Evolutionary conservation across 2,888 invertebrate species (phyloP).

Genomic region (Eremobia ochroleuca): DNA sequence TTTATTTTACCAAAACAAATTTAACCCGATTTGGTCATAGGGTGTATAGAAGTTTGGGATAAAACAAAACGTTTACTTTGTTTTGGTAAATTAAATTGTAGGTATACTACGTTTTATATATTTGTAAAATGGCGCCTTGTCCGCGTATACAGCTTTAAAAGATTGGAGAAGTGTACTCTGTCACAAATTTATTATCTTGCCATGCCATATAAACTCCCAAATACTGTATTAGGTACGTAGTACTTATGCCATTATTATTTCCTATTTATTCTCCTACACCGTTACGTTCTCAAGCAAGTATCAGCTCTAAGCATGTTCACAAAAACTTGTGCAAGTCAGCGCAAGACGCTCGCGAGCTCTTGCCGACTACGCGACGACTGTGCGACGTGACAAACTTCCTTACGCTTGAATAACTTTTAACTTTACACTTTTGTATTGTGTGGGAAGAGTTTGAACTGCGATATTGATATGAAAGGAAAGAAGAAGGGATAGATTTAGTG

Average conservation of each 20-base stretch:
- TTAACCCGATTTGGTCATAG: no score
- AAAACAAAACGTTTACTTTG: no score
- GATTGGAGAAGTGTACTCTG: no score
- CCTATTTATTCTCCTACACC: background rate
- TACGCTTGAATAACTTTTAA: constrained; percentile 45
- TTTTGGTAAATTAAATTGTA: no score
- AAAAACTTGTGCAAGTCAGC: constrained; percentile 45
- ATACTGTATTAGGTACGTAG: background rate
- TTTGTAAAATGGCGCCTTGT: no score
- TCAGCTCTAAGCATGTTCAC: constrained; percentile 28
- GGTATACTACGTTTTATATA: no score
- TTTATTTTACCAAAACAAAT: no score
- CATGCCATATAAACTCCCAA: no score
- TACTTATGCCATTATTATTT: background rate
- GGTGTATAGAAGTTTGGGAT: no score
- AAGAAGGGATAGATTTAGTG: no score
- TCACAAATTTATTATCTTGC: no score
- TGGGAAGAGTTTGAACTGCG: constrained; percentile 1
- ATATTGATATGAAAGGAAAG: constrained; percentile 1
- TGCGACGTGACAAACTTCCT: constrained; percentile 33
- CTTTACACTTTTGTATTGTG: constrained; percentile 35
- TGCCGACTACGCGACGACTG: constrained; percentile 11
- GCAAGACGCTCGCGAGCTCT: constrained; percentile 20
- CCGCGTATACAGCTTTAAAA: no score
- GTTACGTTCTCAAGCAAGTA: constrained; percentile 41